phyloP scores from a whole-genome alignment of 92 coral and sea anemone genomes.

The Epizoanthus stellaris region DNA sequence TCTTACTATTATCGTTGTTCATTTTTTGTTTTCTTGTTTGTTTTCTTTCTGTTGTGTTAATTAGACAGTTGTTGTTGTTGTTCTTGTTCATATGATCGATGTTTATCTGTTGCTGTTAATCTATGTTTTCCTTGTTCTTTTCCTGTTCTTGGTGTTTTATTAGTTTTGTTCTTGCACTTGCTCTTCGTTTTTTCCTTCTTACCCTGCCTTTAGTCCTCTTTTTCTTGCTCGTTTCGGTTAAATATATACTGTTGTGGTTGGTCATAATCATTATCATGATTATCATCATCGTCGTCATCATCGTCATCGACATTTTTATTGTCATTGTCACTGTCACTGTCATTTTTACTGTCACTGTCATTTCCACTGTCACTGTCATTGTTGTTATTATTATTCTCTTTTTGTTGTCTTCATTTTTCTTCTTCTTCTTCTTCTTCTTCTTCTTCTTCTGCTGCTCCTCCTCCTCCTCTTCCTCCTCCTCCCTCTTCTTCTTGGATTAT shows the following conservation, averaged over 20 bases:
- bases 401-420: too few species aligned
- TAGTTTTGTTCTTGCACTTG: neutral
- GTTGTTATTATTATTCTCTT: neutral
- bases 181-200: neutral
- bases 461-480: too few species aligned
- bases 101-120: too few species aligned
- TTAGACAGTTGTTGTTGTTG: too few species aligned
- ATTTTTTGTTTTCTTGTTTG: too few species aligned
- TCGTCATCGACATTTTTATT: neutral
- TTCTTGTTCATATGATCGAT: too few species aligned
- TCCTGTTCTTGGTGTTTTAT: neutral
- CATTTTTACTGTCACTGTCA: neutral
- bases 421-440: too few species aligned
- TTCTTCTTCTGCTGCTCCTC: too few species aligned
- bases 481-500: too few species aligned
- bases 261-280: neutral
- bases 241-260: neutral
- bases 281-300: too few species aligned
- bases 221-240: neutral
- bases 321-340: neutral
- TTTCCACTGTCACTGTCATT: neutral
- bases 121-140: neutral
- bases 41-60: too few species aligned
- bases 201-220: neutral
- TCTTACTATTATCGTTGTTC: too few species aligned